A percentile compares a stretch with the other conserved stretches of the same genome.
Evolutionary conservation across 2,888 invertebrate genomes (phyloP).

Genomic region (Xestia rhomboidea): DNA sequence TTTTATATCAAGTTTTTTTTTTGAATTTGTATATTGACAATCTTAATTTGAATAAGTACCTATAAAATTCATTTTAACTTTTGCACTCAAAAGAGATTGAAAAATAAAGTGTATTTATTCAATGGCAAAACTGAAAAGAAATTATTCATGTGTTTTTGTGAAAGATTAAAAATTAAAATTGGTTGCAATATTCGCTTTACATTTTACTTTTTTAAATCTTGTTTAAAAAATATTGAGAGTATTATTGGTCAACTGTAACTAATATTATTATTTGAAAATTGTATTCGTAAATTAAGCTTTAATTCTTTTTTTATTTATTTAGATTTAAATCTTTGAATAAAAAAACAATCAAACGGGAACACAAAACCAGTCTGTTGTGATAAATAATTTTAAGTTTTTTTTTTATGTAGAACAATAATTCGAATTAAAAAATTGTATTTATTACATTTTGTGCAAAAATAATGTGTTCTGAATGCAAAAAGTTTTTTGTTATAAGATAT

Average conservation of each 20-base stretch:
- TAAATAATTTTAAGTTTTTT: slow-evolving; percentile 85
- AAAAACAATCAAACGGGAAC: slow-evolving; percentile 78
- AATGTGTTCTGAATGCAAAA: slow-evolving; percentile 74
- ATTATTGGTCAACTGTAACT: slow-evolving; percentile 49
- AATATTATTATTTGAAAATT: slow-evolving; percentile 66
- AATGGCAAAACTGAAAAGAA: slow-evolving; percentile 9
- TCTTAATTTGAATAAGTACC: slow-evolving; percentile 9
- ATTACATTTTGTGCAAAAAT: slow-evolving; percentile 73
- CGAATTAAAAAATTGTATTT: slow-evolving; percentile 71
- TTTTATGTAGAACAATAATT: slow-evolving; percentile 73
- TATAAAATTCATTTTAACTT: neutral
- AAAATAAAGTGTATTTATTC: neutral
- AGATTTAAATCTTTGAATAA: slow-evolving; percentile 71
- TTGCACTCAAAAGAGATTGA: neutral
- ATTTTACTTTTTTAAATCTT: slow-evolving; percentile 34
- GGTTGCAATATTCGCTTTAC: slow-evolving; percentile 59
- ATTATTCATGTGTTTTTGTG: neutral
- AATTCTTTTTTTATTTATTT: slow-evolving; percentile 84
- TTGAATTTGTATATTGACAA: slow-evolving; percentile 21
- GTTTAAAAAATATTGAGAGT: slow-evolving; percentile 40
- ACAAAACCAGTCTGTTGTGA: slow-evolving; percentile 88
- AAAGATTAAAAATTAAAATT: slow-evolving; percentile 15
- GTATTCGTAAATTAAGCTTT: slow-evolving; percentile 83
- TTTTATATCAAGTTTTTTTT: slow-evolving; percentile 10
- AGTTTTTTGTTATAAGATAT: slow-evolving; percentile 61